Base-by-base conservation (phyloP, 2,888 invertebrate species). In the Piscicola geometra region DNA sequence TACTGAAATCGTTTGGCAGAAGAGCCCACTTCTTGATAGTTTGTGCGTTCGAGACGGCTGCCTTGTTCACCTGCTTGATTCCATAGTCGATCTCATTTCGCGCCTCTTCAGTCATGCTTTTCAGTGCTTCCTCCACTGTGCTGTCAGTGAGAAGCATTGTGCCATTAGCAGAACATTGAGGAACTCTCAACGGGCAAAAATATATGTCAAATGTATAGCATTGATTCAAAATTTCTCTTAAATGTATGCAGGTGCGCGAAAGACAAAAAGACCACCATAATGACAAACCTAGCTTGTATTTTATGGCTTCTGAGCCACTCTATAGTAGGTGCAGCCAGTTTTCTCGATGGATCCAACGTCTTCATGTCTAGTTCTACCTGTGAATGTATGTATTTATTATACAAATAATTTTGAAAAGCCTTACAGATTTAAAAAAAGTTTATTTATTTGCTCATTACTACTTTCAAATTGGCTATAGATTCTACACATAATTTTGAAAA, bases 1-100 rank as follows among this genome's bases (percentile, higher is more conserved):
- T 88, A 35, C 93, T 93, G 86, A 95, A 94, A 85, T 95, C 95
- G 32, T 88, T 88, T 0, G 93, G 92, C 78, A 95, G 87, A 77
- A 95, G 89, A 18, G 89, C 87, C 86, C 93, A 93, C 84, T 94
- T 95, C 86, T 94, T 93, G 75, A 95, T 89, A 84, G 89, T 91
- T 36, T 76, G 83, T 93, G 92, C 56, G 94, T 94, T 85, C 92
- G 91, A 94, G 79, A 91, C 90, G 35, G 93, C 90, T 76, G 90
- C 88, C 78, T 88, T 88, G 86, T 95, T 95, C 67, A 91, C 92
- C 76, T 89, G 88, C 78, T 89, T 89, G 77, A 95, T 77, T 52
- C 78, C 79, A 69, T 89, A 89, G 84, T 93, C 90, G 78, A 95
- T 5, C 60, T 56, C 60, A 18, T 56, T 9, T 25, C 60, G 60